Base-by-base conservation (phyloP, 2,888 invertebrate species). In the Bugulina stolonifera region DNA sequence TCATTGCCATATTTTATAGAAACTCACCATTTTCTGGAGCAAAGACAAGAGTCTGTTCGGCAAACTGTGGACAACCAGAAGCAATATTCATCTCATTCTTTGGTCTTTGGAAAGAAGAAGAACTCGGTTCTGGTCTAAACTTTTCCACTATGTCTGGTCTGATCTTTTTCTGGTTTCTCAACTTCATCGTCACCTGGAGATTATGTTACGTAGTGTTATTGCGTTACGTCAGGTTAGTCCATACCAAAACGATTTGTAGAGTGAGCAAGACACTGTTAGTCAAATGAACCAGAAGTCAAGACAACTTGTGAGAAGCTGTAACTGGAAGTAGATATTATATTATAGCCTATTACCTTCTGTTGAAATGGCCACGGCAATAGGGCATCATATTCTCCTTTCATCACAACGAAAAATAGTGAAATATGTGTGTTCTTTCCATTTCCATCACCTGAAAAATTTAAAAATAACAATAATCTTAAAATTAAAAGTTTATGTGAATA, bases 1-100 rank as follows among this genome's bases (percentile, higher is more conserved):
- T 10, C 43, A 43, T 5, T 10, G 43, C 18, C 18, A 43, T 10
- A 43, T 43, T 10, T 43, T 10, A 43, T 43, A n/a, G n/a, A n/a
- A n/a, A 27, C 34, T 18, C 22, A 54, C 72, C 71, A 72, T 35
- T 72, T n/a, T 29, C 35, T 71, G 43, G 64, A 54, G 1, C 71
- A 54, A 32, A 74, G 72, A 32, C 69, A 10, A 32, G 14, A 14
- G 22, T 32, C n/a, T 64, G 64, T 25, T 22, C 27, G 32, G 64
- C 76, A 73, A 84, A 84, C 71, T 81, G 73, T 0, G 84, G 84
- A 73, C 82, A 83, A 0, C 84, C 84, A 73, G 80, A 80, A 1
- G 84, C 84, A 18, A 83, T 82, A 77, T 83, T 84, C 82, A 83
- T 83, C 72, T 83, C 82, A 1, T 80, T 76, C 18, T 77, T 77